Base-by-base conservation (phyloP, 1,140 invertebrate species). In the Platyscapa corneri region DNA sequence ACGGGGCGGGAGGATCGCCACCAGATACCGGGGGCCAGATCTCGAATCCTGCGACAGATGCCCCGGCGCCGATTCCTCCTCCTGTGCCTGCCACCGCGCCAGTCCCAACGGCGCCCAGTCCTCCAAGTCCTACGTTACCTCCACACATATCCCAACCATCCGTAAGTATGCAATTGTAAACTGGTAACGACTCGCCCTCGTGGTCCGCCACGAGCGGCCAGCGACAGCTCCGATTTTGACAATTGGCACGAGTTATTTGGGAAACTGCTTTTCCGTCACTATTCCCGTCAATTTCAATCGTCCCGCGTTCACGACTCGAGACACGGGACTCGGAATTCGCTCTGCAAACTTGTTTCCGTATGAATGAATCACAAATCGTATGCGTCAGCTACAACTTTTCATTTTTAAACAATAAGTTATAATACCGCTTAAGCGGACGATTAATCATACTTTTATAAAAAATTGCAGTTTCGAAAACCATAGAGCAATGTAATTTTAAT, bases 121-220 rank as follows among this genome's bases (percentile, higher is more conserved):
- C 93, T 88, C 92, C 92, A 83, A 93, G 93, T 81, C 93, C 93
- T n/a, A 93, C 93, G 74, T 91, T 94, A 89, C 92, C 91, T 87
- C 93, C 93, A 82, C 93, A 94, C 90, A 93, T 94, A 92, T 93
- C 92, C 88, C 91, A 93, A 89, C 90, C 92, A 91, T 89, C 94
- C 87, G 93, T 94, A 87, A 92, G 92, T 92, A 78, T 60, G 2
- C 18, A 46, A n/a, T n/a, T n/a, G n/a, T n/a, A n/a, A n/a, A n/a
- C n/a, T n/a, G n/a, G n/a, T n/a, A n/a, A n/a, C n/a, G n/a, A n/a
- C n/a, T n/a, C n/a, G n/a, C 60, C n/a, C 60, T 30, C 27, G 27
- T n/a, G n/a, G n/a, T 64, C n/a, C 0, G 27, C n/a, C n/a, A n/a
- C n/a, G 53, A 64, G 6, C 7, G 60, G n/a, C 1, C 8, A 64